Evolutionary conservation across 2,888 invertebrate genomes (phyloP).

Genomic region (Cephus spinipes): DNA sequence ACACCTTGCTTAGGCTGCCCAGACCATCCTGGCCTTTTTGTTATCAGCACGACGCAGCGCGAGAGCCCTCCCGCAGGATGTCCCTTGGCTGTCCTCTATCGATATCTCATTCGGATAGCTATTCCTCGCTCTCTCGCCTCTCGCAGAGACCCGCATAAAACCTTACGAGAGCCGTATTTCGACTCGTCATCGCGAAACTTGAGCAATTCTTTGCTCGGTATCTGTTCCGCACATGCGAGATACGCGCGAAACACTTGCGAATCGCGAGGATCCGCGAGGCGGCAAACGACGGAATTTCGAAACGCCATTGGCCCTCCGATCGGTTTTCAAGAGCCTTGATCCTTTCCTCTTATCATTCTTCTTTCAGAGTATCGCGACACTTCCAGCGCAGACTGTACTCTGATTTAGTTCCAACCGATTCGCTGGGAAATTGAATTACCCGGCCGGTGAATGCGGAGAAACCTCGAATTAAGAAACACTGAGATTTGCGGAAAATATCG

Average conservation of each 20-base stretch:
- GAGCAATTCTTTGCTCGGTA: neutral
- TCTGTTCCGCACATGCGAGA: no score
- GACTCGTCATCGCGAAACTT: constrained; percentile 32
- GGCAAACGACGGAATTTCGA: no score
- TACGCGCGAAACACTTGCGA: no score
- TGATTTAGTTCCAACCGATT: constrained; percentile 62
- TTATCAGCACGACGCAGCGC: constrained; percentile 46
- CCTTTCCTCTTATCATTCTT: no score
- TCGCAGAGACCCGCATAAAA: constrained; percentile 40
- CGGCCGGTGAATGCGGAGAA: constrained; percentile 33
- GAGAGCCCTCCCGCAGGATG: constrained; percentile 17
- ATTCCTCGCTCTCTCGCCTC: constrained; percentile 17
- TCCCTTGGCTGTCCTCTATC: constrained; percentile 17
- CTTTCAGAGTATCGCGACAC: neutral
- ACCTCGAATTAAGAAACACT: constrained; percentile 65
- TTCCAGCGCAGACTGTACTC: constrained; percentile 49
- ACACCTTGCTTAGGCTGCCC: neutral
- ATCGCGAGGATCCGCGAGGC: no score
- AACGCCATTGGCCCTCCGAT: no score
- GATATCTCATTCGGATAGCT: constrained; percentile 23
- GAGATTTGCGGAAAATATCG: constrained; percentile 64
- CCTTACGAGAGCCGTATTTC: constrained; percentile 45
- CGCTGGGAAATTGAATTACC: constrained; percentile 61
- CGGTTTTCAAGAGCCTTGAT: no score
- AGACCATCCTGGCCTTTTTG: constrained; percentile 40